Evolutionary conservation across 2,113 vertebrate genomes (phyloP).

Genomic region (Macroglossus sobrinus): DNA sequence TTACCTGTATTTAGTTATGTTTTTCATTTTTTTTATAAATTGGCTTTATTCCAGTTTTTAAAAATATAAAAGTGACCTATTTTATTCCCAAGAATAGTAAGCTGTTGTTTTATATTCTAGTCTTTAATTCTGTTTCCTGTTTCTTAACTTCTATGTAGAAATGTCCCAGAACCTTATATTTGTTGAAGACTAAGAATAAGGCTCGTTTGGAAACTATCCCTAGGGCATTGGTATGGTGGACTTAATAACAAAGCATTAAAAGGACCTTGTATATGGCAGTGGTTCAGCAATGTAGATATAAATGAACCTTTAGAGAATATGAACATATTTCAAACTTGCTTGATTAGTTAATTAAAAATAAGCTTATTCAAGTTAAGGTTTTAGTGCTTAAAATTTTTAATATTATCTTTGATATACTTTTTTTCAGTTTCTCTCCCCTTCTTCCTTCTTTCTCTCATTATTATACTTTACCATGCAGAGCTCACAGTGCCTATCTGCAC

Average conservation of each 20-base stretch:
- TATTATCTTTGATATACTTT: neutral
- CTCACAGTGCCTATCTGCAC: conserved; percentile 88
- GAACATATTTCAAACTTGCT: neutral
- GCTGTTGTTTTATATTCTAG: neutral
- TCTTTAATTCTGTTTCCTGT: neutral
- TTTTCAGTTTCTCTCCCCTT: neutral
- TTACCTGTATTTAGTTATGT: neutral
- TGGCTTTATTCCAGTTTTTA: neutral
- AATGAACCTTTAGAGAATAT: neutral
- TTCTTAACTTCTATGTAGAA: conserved; percentile 15
- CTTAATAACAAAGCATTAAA: neutral
- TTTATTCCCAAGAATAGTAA: conserved; percentile 23
- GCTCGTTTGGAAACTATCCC: neutral
- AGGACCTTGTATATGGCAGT: neutral
- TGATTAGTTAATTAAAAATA: conserved; percentile 26
- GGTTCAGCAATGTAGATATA: neutral
- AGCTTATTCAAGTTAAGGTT: neutral
- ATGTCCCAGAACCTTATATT: neutral
- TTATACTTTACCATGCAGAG: conserved; percentile 80
- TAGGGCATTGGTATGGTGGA: neutral
- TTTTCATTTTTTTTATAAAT: conserved; percentile 1
- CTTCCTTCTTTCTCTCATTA: neutral
- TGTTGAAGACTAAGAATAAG: neutral
- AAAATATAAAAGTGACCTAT: neutral
- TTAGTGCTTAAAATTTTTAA: neutral